These are phyloP conservation scores for Ctenomys sociabilis DNA, from an alignment of 2,113 vertebrate species.

Conservation along the genomic window DNA sequence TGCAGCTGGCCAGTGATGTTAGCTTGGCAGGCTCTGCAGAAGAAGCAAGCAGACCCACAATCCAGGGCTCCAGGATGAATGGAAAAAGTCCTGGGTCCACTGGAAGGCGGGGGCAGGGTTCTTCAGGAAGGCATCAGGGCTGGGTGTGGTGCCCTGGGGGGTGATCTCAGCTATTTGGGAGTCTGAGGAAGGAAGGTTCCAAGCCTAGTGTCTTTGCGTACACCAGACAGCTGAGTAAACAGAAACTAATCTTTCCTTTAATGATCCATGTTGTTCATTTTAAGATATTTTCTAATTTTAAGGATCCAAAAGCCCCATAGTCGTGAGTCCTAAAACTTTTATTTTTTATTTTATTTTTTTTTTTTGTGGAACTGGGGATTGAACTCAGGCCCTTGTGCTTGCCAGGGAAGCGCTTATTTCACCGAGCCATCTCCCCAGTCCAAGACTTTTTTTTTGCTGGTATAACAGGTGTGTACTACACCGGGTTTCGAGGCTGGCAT, in stretches of 20 bases:
- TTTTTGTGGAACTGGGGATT: no score
- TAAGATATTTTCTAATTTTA: constrained; percentile 35
- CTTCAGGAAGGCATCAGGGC: neutral
- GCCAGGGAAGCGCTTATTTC: no score
- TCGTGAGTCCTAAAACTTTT: neutral
- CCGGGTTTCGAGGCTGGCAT: no score
- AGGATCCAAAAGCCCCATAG: constrained; percentile 8
- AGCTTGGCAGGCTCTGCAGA: neutral
- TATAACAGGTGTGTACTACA: no score
- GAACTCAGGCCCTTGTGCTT: no score
- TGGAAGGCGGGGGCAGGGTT: neutral
- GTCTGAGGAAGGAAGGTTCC: neutral
- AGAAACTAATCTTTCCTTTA: neutral
- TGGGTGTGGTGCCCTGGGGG: neutral
- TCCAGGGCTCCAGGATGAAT: neutral
- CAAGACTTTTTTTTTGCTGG: no score
- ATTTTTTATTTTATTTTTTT: no score
- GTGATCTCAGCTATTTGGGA: neutral
- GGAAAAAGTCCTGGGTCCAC: neutral
- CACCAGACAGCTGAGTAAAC: neutral
- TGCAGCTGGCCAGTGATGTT: neutral
- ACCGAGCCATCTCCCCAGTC: no score
- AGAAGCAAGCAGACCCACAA: neutral
- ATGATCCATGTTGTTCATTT: neutral
- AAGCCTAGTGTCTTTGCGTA: no score